Evolutionary conservation across 2,888 invertebrate species (phyloP), one percentile per base, ranked within the genome.

Genomic region (Microctonus aethiopoides): DNA sequence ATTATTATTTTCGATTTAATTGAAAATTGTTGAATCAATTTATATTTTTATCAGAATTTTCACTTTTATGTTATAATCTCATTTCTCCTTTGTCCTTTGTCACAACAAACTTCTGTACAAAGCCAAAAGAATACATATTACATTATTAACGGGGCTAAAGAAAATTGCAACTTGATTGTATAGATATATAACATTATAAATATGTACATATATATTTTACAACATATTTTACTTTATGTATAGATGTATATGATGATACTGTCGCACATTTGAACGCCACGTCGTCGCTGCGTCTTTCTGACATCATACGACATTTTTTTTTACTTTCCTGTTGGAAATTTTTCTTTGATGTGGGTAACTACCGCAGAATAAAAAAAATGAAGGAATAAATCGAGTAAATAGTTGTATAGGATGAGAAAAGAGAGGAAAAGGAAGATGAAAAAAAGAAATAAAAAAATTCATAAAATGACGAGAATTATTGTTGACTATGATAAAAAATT

Each of bases 41-140:
- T 11, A 26, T 56, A n/a, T 13, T 26, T 7, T 29, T 9, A 57
- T 34, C 26, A n/a, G 5, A 16, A 34, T 29, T 32, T 16, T 57
- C 6, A 7, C 57, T 57, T 10, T 57, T 7, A 57, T 57, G n/a
- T 57, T 34, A 57, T 34, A 57, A 57, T 34, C 34, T 6, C n/a
- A 9, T 57, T 57, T 57, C 2, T n/a, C n/a, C 34, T 57, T 34
- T 34, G 20, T 57, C 57, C 57, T 57, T 57, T 57, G 57, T 34
- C 34, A 32, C 13, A 29, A 29, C 3, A 16, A 16, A 29, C 20
- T 32, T 32, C 34, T 32, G 9, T 1, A 20, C 29, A 57, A 56
- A 57, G 20, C 34, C 32, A 16, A 34, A 34, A 26, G 34, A 57
- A 57, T 34, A 57, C 29, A 57, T 57, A 16, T 57, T 32, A 13